Base-by-base conservation (phyloP, 2,888 invertebrate genomes). In the Agrochola lychnidis region DNA sequence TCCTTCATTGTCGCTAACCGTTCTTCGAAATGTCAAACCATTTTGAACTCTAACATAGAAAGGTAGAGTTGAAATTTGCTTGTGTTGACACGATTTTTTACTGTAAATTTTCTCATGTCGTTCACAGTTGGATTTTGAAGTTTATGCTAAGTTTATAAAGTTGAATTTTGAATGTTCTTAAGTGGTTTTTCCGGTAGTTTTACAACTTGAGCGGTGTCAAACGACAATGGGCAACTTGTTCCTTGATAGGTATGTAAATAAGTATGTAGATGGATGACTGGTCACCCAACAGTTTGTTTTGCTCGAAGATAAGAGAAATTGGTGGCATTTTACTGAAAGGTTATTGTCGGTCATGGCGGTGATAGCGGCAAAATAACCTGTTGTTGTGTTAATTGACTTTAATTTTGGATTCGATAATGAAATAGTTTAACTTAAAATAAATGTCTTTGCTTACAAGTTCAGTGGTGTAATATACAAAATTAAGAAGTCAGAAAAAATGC, bases 221-320 rank as follows among this genome's bases (percentile, higher is more conserved):
- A 92, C 90, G 93, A 95, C 95, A 95, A 95, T 95, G 94, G 96
- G 94, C 94, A 92, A 95, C 94, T 95, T 95, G 95, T 95, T 93
- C 89, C 90, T 88, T 90, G 96, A 96, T 96, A 96, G 94, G 92
- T 91, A 96, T 96, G 96, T 95, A 96, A 96, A 96, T 96, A 94
- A 90, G 92, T 89, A 82, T 83, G 89, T 94, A 92, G 94, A 94
- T 94, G 95, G 95, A 94, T 96, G 95, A 87, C 89, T 95, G 96
- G 96, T 94, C 96, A 95, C 95, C 95, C 92, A 95, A 92, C 92
- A 93, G 91, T 93, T 88, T 91, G 89, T 89, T 90, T 87, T 87
- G 86, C 82, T 86, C 85, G 86, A 84, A 88, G 86, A 94, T 94
- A 94, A 93, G 83, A 78, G 61, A 79, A 89, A 90, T 86, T 86